phyloP scores from a whole-genome alignment of 2,113 vertebrate species.

The Hiodon tergisus region DNA sequence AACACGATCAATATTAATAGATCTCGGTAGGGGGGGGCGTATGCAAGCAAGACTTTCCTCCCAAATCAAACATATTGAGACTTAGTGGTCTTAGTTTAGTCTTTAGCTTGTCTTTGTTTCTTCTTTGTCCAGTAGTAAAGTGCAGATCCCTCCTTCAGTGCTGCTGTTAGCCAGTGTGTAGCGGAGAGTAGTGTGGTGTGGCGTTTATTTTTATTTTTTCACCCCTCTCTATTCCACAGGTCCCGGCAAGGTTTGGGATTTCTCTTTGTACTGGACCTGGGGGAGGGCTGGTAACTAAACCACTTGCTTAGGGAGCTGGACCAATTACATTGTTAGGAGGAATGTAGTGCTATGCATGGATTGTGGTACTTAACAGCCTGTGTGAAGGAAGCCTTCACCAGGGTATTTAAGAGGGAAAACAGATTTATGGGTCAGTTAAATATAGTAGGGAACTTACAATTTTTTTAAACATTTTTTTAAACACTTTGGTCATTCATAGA shows the following conservation, averaged over 20 bases:
- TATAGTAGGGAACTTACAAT: conserved; percentile 66
- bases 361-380: conserved; percentile 71
- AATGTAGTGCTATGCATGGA: conserved; percentile 69
- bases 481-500: conserved; percentile 71
- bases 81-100: conserved; percentile 53
- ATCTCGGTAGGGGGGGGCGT: too few relatives aligned
- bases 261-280: conserved; percentile 61
- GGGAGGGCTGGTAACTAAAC: conserved; percentile 67
- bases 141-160: conserved; percentile 58
- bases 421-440: too few relatives aligned
- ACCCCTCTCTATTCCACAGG: conserved; percentile 44
- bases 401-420: conserved; percentile 62
- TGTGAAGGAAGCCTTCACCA: conserved; percentile 61
- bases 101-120: conserved; percentile 60
- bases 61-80: conserved; percentile 56
- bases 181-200: conserved; percentile 56
- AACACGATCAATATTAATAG: too few relatives aligned
- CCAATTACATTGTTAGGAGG: conserved; percentile 75
- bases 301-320: conserved; percentile 69
- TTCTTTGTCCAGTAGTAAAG: conserved; percentile 64
- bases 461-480: conserved; percentile 51
- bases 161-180: conserved; percentile 65
- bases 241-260: conserved; percentile 68
- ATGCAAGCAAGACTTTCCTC: conserved; percentile 36
- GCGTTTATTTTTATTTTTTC: conserved; percentile 28